Evolutionary conservation across 2,797 vertebrate species (phyloP), one percentile per base, ranked within the genome.

Genomic region (Alectoris magna): DNA sequence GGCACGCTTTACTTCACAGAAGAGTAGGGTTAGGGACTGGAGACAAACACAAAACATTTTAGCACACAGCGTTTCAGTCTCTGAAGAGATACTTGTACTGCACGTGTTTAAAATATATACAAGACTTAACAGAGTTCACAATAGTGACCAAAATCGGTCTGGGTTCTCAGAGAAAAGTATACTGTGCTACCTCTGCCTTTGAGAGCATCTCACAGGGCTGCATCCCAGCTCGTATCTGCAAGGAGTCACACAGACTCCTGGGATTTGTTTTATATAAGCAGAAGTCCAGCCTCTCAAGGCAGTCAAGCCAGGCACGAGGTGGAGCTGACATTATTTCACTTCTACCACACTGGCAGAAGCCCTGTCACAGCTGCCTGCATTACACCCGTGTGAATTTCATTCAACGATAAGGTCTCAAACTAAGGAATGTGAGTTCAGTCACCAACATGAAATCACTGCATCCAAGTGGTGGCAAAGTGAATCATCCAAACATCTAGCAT

Each of bases 91-190:
- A 69, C 12, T 75, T 62, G 36, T 36, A 38, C 23, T 74, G 56
- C 6, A 3, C 0, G 2, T 8, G 5, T 58, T 82, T 43, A 31
- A 75, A 53, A 82, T 7, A 36, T 0, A 67, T 5, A 9, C 6
- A 53, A 26, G 51, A 76, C 23, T 46, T 14, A 2, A 26, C 26
- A 27, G 26, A 79, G 12, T 86, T 55, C 77, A n/a, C 9, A 82
- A n/a, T 1, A 72, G 64, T 5, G 49, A 41, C 15, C 38, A 22
- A 48, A 67, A 67, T 5, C 0, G 3, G 15, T 4, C 46, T 29
- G 51, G 0, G 0, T 21, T 67, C 27, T 41, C 66, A 72, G 48
- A 69, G 21, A 63, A 72, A 79, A 58, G 62, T 53, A 77, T 36
- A 3, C 31, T 36, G 38, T 73, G 66, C 38, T 71, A n/a, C 56